These are phyloP conservation scores for Morbakka virulenta DNA, from an alignment of 30 jellyfish, hydroid and myxozoan species.

Conservation along the genomic window DNA sequence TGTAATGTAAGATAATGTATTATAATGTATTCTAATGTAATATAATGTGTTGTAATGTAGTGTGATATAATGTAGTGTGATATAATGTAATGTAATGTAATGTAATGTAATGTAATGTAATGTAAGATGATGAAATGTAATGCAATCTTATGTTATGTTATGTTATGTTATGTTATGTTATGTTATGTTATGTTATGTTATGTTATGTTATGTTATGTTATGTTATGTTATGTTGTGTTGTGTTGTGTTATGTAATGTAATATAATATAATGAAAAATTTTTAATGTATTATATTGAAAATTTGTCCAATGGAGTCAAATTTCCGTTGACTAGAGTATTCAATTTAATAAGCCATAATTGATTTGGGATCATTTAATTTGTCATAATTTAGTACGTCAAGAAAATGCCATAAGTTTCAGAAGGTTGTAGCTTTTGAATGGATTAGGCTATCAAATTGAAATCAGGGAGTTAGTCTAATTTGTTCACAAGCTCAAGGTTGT, in stretches of 20 bases:
- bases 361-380: no score
- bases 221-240: background rate
- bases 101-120: constrained; percentile 11
- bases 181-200: background rate
- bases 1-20: background rate
- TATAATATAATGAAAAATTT: no score
- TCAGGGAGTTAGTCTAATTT: no score
- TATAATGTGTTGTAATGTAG: constrained; percentile 17
- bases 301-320: no score
- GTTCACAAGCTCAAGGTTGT: no score
- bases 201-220: background rate
- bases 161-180: constrained; percentile 27
- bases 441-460: no score
- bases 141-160: constrained; percentile 32
- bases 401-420: no score
- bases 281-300: no score
- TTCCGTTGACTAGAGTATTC: no score
- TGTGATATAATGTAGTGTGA: constrained; percentile 24
- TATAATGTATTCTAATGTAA: background rate
- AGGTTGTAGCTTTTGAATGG: no score
- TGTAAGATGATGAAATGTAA: constrained; percentile 26
- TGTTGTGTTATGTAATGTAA: background rate
- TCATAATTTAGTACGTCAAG: no score
- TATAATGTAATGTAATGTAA: constrained; percentile 38
- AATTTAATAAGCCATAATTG: no score